These are phyloP conservation scores for Spea multiplicata DNA, from an alignment of 2,113 vertebrate genomes.

Conservation along the genomic window DNA sequence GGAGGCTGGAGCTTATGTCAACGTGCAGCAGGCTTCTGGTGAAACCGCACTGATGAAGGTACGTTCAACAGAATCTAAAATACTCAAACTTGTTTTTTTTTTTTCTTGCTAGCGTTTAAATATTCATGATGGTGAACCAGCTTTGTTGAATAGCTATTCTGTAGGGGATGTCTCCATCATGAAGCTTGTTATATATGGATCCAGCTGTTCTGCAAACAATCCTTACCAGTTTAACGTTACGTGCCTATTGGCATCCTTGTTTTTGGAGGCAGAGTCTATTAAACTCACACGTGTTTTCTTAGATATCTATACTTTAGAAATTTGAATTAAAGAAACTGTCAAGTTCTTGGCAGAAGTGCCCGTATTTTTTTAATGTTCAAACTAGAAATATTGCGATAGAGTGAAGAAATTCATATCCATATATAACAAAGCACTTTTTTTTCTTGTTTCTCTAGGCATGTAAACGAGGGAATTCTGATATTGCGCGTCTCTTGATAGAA, in stretches of 20 bases:
- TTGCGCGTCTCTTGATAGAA: slow-evolving; percentile 91
- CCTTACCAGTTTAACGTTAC: not conserved
- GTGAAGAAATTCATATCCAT: not conserved
- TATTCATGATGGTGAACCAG: slow-evolving; percentile 12
- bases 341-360: no score
- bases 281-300: no score
- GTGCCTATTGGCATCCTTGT: no score
- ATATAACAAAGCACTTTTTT: slow-evolving; percentile 22
- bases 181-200: slow-evolving; percentile 20
- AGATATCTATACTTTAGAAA: no score
- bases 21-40: slow-evolving; percentile 81
- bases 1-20: slow-evolving; percentile 90
- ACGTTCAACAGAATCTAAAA: slow-evolving; percentile 10
- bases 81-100: not conserved
- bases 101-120: not conserved
- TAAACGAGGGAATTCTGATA: slow-evolving; percentile 89
- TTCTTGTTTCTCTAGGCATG: slow-evolving; percentile 74
- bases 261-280: no score
- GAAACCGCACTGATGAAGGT: slow-evolving; percentile 98
- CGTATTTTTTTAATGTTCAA: no score
- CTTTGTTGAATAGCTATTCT: not conserved
- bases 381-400: no score
- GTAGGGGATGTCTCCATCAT: not conserved
- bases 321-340: no score
- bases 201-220: not conserved